A percentile compares a stretch with the other conserved stretches of the same genome.
These are phyloP conservation scores for Acromyrmex charruanus DNA, from an alignment of 1,140 invertebrate genomes.

Conservation along the genomic window DNA sequence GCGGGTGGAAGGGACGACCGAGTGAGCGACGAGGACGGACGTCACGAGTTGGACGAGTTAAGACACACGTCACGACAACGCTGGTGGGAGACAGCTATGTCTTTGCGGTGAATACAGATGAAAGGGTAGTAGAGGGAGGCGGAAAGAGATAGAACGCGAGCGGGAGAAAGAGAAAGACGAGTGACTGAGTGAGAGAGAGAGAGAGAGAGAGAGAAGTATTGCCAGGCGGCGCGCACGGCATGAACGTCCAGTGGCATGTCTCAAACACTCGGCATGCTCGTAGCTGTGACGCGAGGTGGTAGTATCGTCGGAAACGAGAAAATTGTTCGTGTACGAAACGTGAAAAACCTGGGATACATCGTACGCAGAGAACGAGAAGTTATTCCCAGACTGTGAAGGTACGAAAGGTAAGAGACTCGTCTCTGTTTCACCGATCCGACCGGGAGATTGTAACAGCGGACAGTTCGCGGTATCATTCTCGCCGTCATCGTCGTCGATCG, in stretches of 20 bases:
- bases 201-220: conserved; percentile 59
- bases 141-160: conserved; percentile 17
- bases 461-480: conserved; percentile 3
- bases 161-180: conserved; percentile 52
- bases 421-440: neutral
- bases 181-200: conserved; percentile 9
- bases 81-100: conserved; percentile 32
- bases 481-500: neutral
- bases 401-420: neutral
- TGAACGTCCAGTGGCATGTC: conserved; percentile 83
- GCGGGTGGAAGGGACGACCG: conserved; percentile 7
- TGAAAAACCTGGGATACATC: neutral
- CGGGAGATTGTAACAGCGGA: neutral
- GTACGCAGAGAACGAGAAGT: neutral
- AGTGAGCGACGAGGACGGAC: conserved; percentile 10
- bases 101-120: conserved; percentile 46
- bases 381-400: neutral
- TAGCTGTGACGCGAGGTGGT: conserved; percentile 79
- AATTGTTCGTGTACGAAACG: conserved; percentile 47
- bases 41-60: neutral
- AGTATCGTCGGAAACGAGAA: conserved; percentile 68
- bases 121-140: conserved; percentile 31
- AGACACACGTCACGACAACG: neutral
- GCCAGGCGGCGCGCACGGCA: conserved; percentile 80
- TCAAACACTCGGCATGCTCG: conserved; percentile 83